Evolutionary conservation across 64 coral and sea anemone species (phyloP), one percentile per base, ranked within the genome.

Genomic region (Pocillopora verrucosa): DNA sequence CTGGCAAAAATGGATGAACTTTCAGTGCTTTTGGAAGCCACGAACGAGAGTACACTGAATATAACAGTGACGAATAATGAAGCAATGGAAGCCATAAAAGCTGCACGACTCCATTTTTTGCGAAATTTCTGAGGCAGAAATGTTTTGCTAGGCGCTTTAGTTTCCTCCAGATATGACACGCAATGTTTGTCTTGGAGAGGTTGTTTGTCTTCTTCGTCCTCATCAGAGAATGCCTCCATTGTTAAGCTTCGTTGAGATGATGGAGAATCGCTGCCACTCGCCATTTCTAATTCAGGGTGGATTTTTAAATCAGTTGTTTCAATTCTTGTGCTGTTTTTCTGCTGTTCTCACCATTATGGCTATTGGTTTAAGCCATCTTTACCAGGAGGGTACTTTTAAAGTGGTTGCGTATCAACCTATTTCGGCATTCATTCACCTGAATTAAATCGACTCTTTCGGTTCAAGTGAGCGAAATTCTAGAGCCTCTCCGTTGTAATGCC

Each of bases 1-100:
- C 92, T 96, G 15, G 95, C 95, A 84, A 96, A 96, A 45, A 96
- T 88, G 3, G 95, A 96, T 1, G 95, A 96, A 73, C 95, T 96
- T 61, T 86, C 92, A 2, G 95, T 96, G 14, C 75, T 72, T 0
- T 51, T 67, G 0, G 91, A 96, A 7, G 87, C 95, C 11, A 87
- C 59, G 69, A 96, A 96, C 5, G 95, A 96, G 11, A 89, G 60
- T 14, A 91, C 0, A 65, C 95, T 93, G 41, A 93, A 93, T 20
- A 34, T 36, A 1, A 96, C 3, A 24, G 95, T 90, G 60, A 74
- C 74, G 1, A 86, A 70, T 20, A 88, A 24, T 1, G 95, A 90
- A 9, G 61, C 58, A 13, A 93, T 56, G n/a, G 91, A 96, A 9
- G 93, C 58, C 61, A 72, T 72, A 3, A 96, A 85, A 5, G 95